Evolutionary conservation across 2,888 invertebrate genomes (phyloP).

Genomic region (Tetropium fuscum): DNA sequence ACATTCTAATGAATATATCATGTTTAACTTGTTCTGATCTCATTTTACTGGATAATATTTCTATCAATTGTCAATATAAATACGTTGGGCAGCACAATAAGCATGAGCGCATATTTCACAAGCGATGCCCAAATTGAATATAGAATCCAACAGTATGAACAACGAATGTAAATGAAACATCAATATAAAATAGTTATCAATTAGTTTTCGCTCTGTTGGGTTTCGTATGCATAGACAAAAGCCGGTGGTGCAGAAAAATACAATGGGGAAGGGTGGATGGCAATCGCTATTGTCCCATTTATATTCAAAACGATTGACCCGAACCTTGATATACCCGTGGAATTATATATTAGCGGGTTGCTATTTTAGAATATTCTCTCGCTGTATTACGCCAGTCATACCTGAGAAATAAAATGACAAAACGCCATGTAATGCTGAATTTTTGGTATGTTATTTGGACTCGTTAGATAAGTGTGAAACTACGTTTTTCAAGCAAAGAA

Average conservation of each 20-base stretch:
- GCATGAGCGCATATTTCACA: too few species aligned
- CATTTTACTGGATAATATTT: too few species aligned
- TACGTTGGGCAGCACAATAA: too few species aligned
- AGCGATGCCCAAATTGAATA: conserved; percentile 4
- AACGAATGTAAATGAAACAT: conserved; percentile 55
- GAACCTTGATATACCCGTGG: conserved; percentile 44
- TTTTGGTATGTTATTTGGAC: too few species aligned
- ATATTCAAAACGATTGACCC: conserved; percentile 60
- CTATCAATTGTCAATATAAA: too few species aligned
- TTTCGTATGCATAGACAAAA: conserved; percentile 54
- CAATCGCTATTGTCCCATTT: conserved; percentile 60
- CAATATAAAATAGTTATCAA: conserved; percentile 60
- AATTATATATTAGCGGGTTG: conserved; percentile 35
- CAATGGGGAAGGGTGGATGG: conserved; percentile 60
- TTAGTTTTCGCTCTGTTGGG: conserved; percentile 57
- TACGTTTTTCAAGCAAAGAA: too few species aligned
- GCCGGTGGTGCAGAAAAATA: conserved; percentile 58
- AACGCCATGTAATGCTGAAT: too few species aligned
- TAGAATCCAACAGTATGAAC: conserved; percentile 21
- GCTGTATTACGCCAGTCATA: too few species aligned
- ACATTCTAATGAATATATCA: too few species aligned
- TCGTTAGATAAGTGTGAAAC: too few species aligned
- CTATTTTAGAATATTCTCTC: conserved; percentile 11
- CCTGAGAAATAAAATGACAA: too few species aligned
- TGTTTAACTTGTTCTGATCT: too few species aligned